Evolutionary conservation across 1,140 invertebrate genomes (phyloP), one percentile per base, ranked within the genome.

Genomic region (Ceratoteleas bidentatus): DNA sequence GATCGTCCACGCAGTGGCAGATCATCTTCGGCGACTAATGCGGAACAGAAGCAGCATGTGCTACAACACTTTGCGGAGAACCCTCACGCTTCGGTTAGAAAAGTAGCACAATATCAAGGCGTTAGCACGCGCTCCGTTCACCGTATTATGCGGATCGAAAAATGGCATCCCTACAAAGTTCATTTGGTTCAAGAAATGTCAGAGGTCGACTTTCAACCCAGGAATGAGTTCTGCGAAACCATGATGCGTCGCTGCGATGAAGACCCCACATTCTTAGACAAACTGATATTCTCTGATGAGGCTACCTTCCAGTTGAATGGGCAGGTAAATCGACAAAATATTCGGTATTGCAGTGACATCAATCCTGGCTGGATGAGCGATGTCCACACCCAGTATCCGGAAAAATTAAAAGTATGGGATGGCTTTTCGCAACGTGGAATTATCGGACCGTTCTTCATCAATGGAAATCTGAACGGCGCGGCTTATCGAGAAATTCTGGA

Each of bases 381-480:
- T 57, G 38, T 14, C 8, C 66, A 87, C 58, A 84, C 52, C 3
- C 85, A 90, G 83, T 81, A 74, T 50, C 84, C 77, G 47, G 60
- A 74, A 52, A 85, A 88, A 75, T 47, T 87, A 8, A 88, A 87
- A 68, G 80, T 89, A 65, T 90, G 64, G 85, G 70, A 69, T 16
- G 86, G 84, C 7, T 85, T 89, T 61, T 54, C 86, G 36, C 68
- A 72, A 24, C 54, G 85, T 62, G 15, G 45, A 49, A 74, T 89
- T 32, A 74, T 89, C 13, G 88, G 85, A n/a, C 82, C 85, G 2
- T 84, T 81, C 86, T 73, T 62, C 50, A 73, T 62, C 45, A 16
- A 73, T 36, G 57, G 36, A 11, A 73, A 64, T 62, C 53, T 65
- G 54, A 65, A 54, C 50, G 45, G 54, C 56, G 9, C 58, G 11